phyloP scores from a whole-genome alignment of 2,113 vertebrate species.

The Mesocricetus auratus region DNA sequence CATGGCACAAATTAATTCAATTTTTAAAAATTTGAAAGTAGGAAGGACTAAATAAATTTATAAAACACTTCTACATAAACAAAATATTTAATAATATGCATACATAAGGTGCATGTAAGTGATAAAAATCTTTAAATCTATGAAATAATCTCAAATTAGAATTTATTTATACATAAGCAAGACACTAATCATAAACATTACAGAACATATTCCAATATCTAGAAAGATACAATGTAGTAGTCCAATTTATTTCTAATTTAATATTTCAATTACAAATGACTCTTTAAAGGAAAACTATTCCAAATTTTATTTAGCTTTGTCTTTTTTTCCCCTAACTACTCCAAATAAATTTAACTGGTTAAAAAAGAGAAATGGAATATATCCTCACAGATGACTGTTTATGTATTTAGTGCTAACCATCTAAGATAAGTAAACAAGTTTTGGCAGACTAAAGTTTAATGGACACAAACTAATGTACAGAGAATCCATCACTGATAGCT shows the following conservation, averaged over 20 bases:
- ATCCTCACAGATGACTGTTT: background rate
- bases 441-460: background rate
- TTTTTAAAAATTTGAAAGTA: slow-evolving; percentile 45
- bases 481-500: slow-evolving; percentile 29
- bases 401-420: background rate
- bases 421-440: slow-evolving; percentile 30
- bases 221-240: background rate
- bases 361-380: slow-evolving; percentile 38
- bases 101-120: slow-evolving; percentile 11
- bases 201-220: slow-evolving; percentile 23
- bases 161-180: slow-evolving; percentile 56
- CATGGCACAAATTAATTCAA: slow-evolving; percentile 34
- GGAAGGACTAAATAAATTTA: slow-evolving; percentile 46
- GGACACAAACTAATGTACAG: background rate
- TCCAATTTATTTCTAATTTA: slow-evolving; percentile 37
- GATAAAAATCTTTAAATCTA: slow-evolving; percentile 64
- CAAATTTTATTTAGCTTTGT: slow-evolving; percentile 51
- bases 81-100: background rate
- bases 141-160: slow-evolving; percentile 54
- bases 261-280: slow-evolving; percentile 58
- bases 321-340: background rate
- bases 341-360: slow-evolving; percentile 30
- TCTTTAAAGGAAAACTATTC: slow-evolving; percentile 32
- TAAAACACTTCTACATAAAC: slow-evolving; percentile 43
- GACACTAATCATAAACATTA: slow-evolving; percentile 57